Percentiles rank a stretch among this genome's conserved stretches.
Evolutionary conservation across 2,888 invertebrate species (phyloP).

Genomic region (Isotomurus palustris): DNA sequence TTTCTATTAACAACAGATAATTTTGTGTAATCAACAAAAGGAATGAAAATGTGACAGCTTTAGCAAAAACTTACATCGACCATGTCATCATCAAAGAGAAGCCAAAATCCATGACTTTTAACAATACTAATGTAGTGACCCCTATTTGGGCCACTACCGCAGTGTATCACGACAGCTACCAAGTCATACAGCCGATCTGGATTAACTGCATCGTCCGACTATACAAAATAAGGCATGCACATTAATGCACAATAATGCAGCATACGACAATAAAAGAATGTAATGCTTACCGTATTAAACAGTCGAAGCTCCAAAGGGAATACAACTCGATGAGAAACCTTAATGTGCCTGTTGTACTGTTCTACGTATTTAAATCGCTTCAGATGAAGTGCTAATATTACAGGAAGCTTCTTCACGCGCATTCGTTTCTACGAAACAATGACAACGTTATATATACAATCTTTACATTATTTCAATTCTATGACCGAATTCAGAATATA

Average conservation of each 20-base stretch:
- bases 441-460: constrained; percentile 24
- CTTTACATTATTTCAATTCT: neutral
- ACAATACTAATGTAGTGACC: constrained; percentile 99
- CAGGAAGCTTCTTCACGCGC: constrained; percentile 96
- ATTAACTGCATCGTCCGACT: constrained; percentile 98
- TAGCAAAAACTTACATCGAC: constrained; percentile 79
- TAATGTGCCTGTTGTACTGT: constrained; percentile 96
- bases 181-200: constrained; percentile 97
- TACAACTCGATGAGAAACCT: constrained; percentile 97
- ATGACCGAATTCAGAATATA: neutral
- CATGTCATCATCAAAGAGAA: constrained; percentile 99
- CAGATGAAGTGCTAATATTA: constrained; percentile 93
- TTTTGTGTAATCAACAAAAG: neutral
- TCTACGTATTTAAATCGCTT: constrained; percentile 98
- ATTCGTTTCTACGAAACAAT: constrained; percentile 72
- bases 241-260: neutral
- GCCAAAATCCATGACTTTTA: constrained; percentile 98
- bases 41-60: neutral
- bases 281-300: constrained; percentile 83
- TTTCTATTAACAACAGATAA: constrained; percentile 64
- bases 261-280: neutral
- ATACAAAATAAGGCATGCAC: constrained; percentile 47
- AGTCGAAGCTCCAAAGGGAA: constrained; percentile 96
- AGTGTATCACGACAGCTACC: constrained; percentile 98
- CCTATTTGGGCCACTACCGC: constrained; percentile 97